Percentiles rank a stretch among this genome's conserved stretches.
phyloP scores from a whole-genome alignment of 1,140 invertebrate species.

The Heliconius melpomene region DNA sequence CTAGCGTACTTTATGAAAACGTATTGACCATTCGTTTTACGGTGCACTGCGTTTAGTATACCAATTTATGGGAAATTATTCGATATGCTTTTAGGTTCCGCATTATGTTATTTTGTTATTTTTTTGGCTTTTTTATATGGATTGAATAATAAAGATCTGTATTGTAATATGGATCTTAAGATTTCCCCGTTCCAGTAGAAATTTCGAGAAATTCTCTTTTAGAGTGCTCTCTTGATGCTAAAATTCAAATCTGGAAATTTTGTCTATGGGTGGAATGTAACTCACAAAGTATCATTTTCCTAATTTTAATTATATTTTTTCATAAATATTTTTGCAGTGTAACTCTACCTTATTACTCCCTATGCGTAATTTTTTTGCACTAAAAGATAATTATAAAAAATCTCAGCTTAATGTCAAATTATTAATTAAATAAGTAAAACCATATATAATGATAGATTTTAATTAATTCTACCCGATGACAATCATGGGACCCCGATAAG shows the following conservation, averaged over 20 bases:
- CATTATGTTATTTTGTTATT: not conserved
- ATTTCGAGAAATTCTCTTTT: too few relatives aligned
- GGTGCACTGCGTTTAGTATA: conserved; percentile 13
- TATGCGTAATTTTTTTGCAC: too few relatives aligned
- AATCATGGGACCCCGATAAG: conserved; percentile 42
- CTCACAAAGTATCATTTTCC: too few relatives aligned
- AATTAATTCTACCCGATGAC: conserved; percentile 5
- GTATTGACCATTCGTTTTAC: conserved; percentile 14
- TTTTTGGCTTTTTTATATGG: not conserved
- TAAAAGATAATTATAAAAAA: too few relatives aligned
- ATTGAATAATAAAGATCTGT: not conserved
- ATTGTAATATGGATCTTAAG: too few relatives aligned
- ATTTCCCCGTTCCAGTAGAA: too few relatives aligned
- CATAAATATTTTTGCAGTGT: too few relatives aligned
- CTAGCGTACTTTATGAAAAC: not conserved
- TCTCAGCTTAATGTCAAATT: not conserved
- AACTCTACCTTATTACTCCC: too few relatives aligned
- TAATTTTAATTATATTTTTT: too few relatives aligned
- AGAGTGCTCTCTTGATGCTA: too few relatives aligned
- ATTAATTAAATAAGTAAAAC: not conserved
- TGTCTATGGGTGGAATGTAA: too few relatives aligned
- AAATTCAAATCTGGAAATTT: too few relatives aligned
- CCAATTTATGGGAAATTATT: conserved; percentile 4
- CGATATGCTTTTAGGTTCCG: not conserved
- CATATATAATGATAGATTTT: not conserved